A percentile compares a stretch with the other conserved stretches of the same genome.
phyloP scores from a whole-genome alignment of 37 sponge, comb jelly and placozoan species.

The Dysidea cf. avara region DNA sequence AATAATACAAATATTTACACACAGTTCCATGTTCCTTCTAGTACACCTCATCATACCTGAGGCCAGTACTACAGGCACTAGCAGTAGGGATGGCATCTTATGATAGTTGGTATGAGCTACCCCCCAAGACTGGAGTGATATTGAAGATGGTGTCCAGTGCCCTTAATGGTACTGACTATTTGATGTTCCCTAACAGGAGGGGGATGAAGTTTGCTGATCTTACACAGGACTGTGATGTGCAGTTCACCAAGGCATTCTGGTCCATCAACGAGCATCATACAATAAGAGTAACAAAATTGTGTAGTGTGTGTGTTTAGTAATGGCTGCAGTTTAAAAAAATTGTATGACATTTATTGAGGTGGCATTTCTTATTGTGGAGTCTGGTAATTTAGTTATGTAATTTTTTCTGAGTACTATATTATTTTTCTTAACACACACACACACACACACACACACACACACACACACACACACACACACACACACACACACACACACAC shows the following conservation, averaged over 20 bases:
- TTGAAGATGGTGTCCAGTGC: slow-evolving; percentile 44
- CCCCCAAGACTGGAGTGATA: slow-evolving; percentile 40
- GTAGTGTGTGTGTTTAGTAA: background rate
- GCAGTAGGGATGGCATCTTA: slow-evolving; percentile 83
- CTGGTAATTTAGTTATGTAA: too few species aligned
- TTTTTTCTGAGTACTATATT: too few species aligned
- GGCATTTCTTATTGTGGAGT: too few species aligned
- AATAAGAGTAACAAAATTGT: background rate
- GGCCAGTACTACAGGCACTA: slow-evolving; percentile 54
- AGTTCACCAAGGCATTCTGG: slow-evolving; percentile 89
- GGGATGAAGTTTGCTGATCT: slow-evolving; percentile 75
- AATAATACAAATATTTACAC: background rate
- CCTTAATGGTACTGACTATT: slow-evolving; percentile 41
- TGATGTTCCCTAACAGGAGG: slow-evolving; percentile 49
- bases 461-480: slow-evolving; percentile 22
- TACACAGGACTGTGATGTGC: slow-evolving; percentile 51
- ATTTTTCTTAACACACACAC: slow-evolving; percentile 10
- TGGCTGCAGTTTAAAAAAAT: too few species aligned
- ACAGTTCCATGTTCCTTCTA: slow-evolving; percentile 11
- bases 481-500: slow-evolving; percentile 23
- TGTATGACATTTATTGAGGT: too few species aligned
- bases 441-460: slow-evolving; percentile 29
- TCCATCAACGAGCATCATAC: slow-evolving; percentile 47
- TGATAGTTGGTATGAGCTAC: slow-evolving; percentile 60
- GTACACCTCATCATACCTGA: slow-evolving; percentile 62